These are phyloP conservation scores for Orgyia antiqua DNA, from an alignment of 2,888 invertebrate species.

Conservation along the genomic window DNA sequence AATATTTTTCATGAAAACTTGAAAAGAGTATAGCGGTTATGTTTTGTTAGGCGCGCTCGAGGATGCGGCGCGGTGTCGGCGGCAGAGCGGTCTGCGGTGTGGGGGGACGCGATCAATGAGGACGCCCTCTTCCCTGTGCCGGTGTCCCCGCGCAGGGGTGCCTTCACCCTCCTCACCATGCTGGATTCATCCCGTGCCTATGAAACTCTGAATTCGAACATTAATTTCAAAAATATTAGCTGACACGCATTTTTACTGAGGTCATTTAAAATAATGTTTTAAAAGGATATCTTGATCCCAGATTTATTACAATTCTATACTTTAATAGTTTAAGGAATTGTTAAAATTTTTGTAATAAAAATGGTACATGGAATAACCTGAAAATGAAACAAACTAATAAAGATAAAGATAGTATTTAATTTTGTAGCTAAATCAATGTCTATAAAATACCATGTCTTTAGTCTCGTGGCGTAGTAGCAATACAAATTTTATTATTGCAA, in stretches of 20 bases:
- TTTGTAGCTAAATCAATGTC: no score
- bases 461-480: no score
- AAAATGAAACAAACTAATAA: no score
- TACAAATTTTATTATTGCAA: no score
- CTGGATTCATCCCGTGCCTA: constrained; percentile 48
- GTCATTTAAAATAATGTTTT: constrained; percentile 12
- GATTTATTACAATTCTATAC: constrained; percentile 14
- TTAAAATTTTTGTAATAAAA: no score
- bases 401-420: no score
- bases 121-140: constrained; percentile 41
- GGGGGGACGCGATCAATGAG: constrained; percentile 71
- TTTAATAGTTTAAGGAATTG: constrained; percentile 6
- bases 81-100: constrained; percentile 11
- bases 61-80: constrained; percentile 25
- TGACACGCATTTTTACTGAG: constrained; percentile 27
- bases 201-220: constrained; percentile 53
- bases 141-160: constrained; percentile 29
- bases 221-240: constrained; percentile 45
- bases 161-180: constrained; percentile 27
- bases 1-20: constrained; percentile 29
- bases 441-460: no score
- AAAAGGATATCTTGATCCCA: constrained; percentile 16
- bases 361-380: no score
- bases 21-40: constrained; percentile 50
- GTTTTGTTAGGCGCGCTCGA: constrained; percentile 39